phyloP scores from a whole-genome alignment of 2,113 vertebrate genomes.

The Corythaeola cristata region DNA sequence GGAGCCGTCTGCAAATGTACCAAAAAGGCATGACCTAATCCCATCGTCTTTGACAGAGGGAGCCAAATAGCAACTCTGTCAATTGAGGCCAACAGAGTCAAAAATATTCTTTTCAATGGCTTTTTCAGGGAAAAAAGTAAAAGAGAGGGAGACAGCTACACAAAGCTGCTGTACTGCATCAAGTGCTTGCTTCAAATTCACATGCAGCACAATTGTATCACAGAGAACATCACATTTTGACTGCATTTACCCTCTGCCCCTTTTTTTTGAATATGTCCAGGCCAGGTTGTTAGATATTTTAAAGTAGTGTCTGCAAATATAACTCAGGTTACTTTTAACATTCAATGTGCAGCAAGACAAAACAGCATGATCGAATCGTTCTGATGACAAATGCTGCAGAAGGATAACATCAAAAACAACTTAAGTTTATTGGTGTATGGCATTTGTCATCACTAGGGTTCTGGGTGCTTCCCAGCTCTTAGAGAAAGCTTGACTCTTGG shows the following conservation, averaged over 20 bases:
- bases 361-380: neutral
- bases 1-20: neutral
- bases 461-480: neutral
- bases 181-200: neutral
- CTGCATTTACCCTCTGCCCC: neutral
- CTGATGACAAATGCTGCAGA: neutral
- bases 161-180: neutral
- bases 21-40: neutral
- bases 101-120: neutral
- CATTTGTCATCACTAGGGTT: neutral
- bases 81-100: neutral
- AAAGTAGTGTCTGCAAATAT: neutral
- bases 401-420: neutral
- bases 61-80: neutral
- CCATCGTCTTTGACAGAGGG: neutral
- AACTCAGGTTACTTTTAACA: neutral
- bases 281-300: neutral
- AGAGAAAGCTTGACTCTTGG: neutral
- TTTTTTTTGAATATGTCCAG: neutral
- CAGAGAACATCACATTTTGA: neutral
- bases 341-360: neutral
- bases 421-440: neutral
- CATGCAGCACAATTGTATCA: neutral
- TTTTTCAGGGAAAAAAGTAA: neutral
- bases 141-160: neutral